phyloP scores from a whole-genome alignment of 2,113 vertebrate genomes.

The Chascanopsetta lugubris region DNA sequence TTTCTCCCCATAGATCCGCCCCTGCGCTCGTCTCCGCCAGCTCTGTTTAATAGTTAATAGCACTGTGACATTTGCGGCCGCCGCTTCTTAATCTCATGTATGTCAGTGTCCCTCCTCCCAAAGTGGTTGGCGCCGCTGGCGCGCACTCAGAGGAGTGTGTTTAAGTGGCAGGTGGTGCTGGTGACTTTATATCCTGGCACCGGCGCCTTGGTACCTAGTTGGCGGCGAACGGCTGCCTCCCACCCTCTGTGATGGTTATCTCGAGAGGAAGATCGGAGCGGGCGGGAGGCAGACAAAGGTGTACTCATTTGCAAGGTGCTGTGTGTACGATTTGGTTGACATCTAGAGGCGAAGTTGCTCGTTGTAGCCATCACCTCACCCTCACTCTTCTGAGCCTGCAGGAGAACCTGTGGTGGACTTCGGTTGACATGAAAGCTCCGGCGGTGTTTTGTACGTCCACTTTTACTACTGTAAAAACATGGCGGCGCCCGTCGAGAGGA shows the following conservation, averaged over 20 bases:
- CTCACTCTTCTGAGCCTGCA: too few relatives aligned
- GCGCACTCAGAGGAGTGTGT: conserved; percentile 8
- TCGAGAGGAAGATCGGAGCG: too few relatives aligned
- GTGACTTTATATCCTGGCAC: not conserved
- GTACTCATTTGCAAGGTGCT: too few relatives aligned
- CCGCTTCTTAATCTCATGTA: conserved; percentile 6
- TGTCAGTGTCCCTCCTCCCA: not conserved
- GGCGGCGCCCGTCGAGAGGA: too few relatives aligned
- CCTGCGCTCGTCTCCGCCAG: not conserved
- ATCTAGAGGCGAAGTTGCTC: too few relatives aligned
- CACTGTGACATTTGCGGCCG: not conserved
- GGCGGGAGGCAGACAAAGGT: too few relatives aligned
- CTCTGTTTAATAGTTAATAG: conserved; percentile 11
- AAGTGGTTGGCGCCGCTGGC: not conserved
- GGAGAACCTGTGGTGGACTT: too few relatives aligned
- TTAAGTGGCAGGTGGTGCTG: not conserved
- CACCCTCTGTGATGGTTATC: conserved; percentile 14
- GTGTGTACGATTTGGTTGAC: too few relatives aligned
- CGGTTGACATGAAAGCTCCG: too few relatives aligned
- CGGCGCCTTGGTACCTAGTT: not conserved
- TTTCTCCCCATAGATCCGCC: not conserved
- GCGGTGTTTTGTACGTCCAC: too few relatives aligned
- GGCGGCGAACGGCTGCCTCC: conserved; percentile 10
- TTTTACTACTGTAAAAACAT: too few relatives aligned
- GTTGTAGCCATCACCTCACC: too few relatives aligned